These are phyloP conservation scores for Leptodactylus fuscus DNA, from an alignment of 2,113 vertebrate species.

Conservation along the genomic window DNA sequence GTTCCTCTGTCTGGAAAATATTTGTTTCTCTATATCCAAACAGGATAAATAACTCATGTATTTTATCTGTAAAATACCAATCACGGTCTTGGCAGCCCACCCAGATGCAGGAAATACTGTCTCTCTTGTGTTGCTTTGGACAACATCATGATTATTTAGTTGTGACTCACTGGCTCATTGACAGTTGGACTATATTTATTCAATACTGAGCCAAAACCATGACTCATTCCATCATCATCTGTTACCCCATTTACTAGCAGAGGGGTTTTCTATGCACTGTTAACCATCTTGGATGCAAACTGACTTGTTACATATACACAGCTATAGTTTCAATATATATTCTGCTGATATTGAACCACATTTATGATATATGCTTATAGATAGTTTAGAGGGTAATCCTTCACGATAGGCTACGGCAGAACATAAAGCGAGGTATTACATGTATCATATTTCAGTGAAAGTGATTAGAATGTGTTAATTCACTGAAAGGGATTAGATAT, in stretches of 20 bases:
- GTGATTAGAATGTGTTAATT: neutral
- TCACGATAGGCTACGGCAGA: neutral
- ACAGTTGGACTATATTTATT: slow-evolving; percentile 42
- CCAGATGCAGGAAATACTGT: slow-evolving; percentile 22
- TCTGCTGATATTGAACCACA: neutral
- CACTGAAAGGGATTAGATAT: neutral
- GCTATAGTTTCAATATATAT: neutral
- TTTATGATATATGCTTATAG: too few relatives aligned
- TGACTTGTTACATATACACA: neutral
- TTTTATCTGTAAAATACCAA: slow-evolving; percentile 41
- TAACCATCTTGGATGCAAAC: neutral
- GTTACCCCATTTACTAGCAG: slow-evolving; percentile 40
- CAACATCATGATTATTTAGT: slow-evolving; percentile 48
- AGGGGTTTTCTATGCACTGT: slow-evolving; percentile 22
- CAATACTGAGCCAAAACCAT: slow-evolving; percentile 8
- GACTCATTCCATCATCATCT: slow-evolving; percentile 49
- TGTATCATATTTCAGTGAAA: neutral
- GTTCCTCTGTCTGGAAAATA: slow-evolving; percentile 42
- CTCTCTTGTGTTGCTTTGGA: slow-evolving; percentile 42
- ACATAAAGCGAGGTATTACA: neutral
- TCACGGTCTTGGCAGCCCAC: slow-evolving; percentile 18
- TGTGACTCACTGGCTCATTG: slow-evolving; percentile 30
- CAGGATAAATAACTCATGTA: slow-evolving; percentile 33
- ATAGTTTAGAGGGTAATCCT: too few relatives aligned
- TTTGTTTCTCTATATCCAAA: slow-evolving; percentile 44